These are phyloP conservation scores for Lepidonotus clava DNA, from an alignment of 2,888 invertebrate genomes.

Conservation along the genomic window DNA sequence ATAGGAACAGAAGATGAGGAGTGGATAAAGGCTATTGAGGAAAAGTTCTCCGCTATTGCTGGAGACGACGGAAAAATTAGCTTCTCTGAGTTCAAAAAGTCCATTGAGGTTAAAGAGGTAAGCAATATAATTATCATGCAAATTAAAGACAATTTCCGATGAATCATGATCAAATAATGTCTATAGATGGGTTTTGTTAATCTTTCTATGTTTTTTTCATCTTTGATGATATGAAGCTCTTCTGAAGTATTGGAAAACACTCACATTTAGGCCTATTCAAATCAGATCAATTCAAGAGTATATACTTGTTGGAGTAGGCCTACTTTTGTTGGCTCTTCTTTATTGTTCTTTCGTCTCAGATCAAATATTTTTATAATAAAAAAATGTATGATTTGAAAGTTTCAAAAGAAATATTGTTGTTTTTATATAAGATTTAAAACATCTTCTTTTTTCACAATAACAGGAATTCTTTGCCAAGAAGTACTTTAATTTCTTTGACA, in stretches of 20 bases:
- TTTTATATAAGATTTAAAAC: not conserved
- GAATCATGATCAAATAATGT: too few species aligned
- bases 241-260: too few species aligned
- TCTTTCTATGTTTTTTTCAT: too few species aligned
- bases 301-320: not conserved
- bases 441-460: not conserved
- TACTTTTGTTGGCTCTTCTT: not conserved
- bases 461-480: constrained; percentile 40
- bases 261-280: too few species aligned
- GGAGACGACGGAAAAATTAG: constrained; percentile 46
- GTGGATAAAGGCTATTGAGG: constrained; percentile 34
- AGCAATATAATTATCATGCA: not conserved
- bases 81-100: constrained; percentile 48
- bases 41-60: constrained; percentile 25
- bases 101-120: constrained; percentile 51
- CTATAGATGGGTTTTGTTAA: too few species aligned
- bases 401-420: too few species aligned
- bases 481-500: constrained; percentile 48
- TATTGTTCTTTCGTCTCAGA: not conserved
- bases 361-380: too few species aligned
- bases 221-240: too few species aligned
- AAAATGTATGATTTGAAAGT: too few species aligned
- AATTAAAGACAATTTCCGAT: not conserved
- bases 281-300: too few species aligned
- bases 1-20: constrained; percentile 13